phyloP scores from a whole-genome alignment of 2,113 vertebrate species.

The Oncorhynchus kisutch region DNA sequence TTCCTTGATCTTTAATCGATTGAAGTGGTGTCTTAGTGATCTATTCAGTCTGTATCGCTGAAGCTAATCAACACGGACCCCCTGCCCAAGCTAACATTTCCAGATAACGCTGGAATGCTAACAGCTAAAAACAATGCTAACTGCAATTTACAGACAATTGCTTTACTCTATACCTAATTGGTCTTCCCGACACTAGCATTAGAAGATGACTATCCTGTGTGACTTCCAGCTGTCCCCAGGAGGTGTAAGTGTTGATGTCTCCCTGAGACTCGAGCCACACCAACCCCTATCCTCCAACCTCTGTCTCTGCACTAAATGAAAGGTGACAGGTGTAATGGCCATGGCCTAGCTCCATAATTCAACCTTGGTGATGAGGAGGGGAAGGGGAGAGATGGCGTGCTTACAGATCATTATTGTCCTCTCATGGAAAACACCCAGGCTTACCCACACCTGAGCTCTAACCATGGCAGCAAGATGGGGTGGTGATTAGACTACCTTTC shows the following conservation, averaged over 20 bases:
- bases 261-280: neutral
- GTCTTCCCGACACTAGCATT: neutral
- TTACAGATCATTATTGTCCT: conserved; percentile 41
- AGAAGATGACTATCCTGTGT: neutral
- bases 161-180: neutral
- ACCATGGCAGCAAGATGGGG: no score
- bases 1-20: no score
- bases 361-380: conserved; percentile 15
- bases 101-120: neutral
- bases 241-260: neutral
- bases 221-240: neutral
- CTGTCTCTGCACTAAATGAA: conserved; percentile 23
- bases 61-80: no score
- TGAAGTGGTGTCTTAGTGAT: no score
- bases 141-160: neutral
- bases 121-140: neutral
- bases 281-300: neutral
- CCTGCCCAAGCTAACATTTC: no score
- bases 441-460: neutral
- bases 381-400: neutral
- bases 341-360: conserved; percentile 39
- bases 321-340: conserved; percentile 33
- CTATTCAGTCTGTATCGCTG: no score
- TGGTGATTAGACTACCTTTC: no score
- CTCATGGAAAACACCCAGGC: conserved; percentile 18